A percentile compares a stretch with the other conserved stretches of the same genome.
These are phyloP conservation scores for Bugulina stolonifera DNA, from an alignment of 2,888 invertebrate species.

Conservation along the genomic window DNA sequence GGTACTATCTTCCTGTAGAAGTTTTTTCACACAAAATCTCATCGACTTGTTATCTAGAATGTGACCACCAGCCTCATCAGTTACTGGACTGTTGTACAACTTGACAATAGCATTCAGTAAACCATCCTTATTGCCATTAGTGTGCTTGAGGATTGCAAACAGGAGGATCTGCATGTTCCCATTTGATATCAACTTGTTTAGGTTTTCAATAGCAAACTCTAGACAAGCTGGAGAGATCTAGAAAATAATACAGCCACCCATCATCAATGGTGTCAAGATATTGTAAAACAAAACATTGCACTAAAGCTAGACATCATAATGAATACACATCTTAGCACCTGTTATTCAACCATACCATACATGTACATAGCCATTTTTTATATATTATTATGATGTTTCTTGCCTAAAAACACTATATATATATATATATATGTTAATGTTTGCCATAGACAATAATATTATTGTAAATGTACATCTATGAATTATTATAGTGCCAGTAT, in stretches of 20 bases:
- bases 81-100: neutral
- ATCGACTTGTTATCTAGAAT: neutral
- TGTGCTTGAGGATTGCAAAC: slow-evolving; percentile 42
- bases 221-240: slow-evolving; percentile 38
- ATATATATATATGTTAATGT: no score
- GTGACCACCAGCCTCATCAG: neutral
- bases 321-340: no score
- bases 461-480: no score
- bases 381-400: no score
- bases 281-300: neutral
- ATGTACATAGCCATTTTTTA: no score
- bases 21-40: neutral
- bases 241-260: no score
- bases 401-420: no score
- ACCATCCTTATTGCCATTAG: slow-evolving; percentile 36
- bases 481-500: no score
- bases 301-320: neutral
- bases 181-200: slow-evolving; percentile 38
- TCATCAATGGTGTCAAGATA: neutral
- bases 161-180: slow-evolving; percentile 42
- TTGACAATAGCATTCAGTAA: neutral
- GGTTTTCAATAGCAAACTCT: slow-evolving; percentile 40
- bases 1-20: neutral
- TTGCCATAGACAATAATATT: no score
- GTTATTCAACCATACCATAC: no score